Conservation (phyloP, 2,888 invertebrate species). For the Drosophila antonietae region DNA sequence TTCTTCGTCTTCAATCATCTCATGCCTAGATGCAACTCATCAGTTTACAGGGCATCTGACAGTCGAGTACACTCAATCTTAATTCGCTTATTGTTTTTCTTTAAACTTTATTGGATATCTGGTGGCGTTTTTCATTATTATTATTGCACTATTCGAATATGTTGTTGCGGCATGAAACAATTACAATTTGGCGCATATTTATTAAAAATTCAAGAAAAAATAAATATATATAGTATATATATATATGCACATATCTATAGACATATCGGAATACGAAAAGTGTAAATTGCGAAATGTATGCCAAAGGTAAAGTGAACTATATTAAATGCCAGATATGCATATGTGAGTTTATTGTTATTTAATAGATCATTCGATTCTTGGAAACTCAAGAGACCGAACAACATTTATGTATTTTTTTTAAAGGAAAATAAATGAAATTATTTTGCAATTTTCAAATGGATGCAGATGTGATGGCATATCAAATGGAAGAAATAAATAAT, state of each 20-base stretch:
- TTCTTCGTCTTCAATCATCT: not conserved
- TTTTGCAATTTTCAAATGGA: conserved; percentile 5
- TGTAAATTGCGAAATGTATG: conserved; percentile 27
- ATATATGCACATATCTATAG: not conserved
- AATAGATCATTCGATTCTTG: conserved; percentile 22
- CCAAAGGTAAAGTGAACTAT: not conserved
- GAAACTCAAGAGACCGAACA: not conserved
- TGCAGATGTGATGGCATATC: not conserved
- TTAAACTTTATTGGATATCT: conserved; percentile 7
- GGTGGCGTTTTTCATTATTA: conserved; percentile 55
- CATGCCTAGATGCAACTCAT: not conserved
- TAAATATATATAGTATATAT: not conserved
- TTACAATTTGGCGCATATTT: conserved; percentile 37
- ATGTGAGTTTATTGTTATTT: conserved; percentile 16
- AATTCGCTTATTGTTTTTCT: conserved; percentile 7
- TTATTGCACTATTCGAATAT: conserved; percentile 59
- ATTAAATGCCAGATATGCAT: conserved; percentile 7
- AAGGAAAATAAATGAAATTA: not conserved
- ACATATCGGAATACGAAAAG: not conserved
- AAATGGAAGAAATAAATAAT: not conserved
- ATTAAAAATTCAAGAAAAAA: conserved; percentile 18
- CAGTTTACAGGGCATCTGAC: not conserved
- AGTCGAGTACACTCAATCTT: not conserved
- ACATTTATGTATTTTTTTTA: not conserved
- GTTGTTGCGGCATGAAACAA: conserved; percentile 43